These are phyloP conservation scores for Diadegma fenestrale DNA, from an alignment of 2,888 invertebrate species.

Conservation along the genomic window DNA sequence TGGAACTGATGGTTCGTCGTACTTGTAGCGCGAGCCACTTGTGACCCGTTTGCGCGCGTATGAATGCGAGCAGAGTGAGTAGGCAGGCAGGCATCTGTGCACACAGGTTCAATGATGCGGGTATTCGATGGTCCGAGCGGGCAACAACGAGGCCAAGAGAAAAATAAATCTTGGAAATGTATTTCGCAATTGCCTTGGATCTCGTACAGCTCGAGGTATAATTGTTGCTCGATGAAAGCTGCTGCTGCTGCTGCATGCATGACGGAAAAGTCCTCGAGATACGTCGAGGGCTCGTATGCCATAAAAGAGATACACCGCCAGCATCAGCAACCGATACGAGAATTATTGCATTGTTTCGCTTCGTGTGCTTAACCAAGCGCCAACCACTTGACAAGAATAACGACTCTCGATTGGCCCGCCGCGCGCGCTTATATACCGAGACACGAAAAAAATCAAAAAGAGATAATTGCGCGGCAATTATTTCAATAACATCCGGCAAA, in stretches of 20 bases:
- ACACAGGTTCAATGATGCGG: conserved; percentile 73
- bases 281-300: conserved; percentile 8
- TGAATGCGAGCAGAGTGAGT: not conserved
- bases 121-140: conserved; percentile 63
- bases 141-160: conserved; percentile 27
- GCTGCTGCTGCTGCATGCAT: too few species aligned
- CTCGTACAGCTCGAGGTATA: conserved; percentile 4
- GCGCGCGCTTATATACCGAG: not conserved
- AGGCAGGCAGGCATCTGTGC: conserved; percentile 72
- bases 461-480: not conserved
- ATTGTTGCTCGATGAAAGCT: conserved; percentile 25
- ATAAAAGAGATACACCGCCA: conserved; percentile 23
- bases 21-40: conserved; percentile 25
- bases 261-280: conserved; percentile 7
- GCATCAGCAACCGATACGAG: conserved; percentile 22
- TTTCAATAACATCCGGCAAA: not conserved
- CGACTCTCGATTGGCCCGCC: too few species aligned
- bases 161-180: conserved; percentile 44
- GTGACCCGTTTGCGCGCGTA: not conserved
- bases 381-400: conserved; percentile 3
- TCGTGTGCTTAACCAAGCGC: conserved; percentile 16
- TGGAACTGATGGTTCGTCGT: not conserved
- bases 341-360: conserved; percentile 13
- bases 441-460: not conserved
- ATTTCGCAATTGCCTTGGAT: conserved; percentile 42